Base-by-base conservation (phyloP, 2,113 vertebrate species). In the Manacus vitellinus region DNA sequence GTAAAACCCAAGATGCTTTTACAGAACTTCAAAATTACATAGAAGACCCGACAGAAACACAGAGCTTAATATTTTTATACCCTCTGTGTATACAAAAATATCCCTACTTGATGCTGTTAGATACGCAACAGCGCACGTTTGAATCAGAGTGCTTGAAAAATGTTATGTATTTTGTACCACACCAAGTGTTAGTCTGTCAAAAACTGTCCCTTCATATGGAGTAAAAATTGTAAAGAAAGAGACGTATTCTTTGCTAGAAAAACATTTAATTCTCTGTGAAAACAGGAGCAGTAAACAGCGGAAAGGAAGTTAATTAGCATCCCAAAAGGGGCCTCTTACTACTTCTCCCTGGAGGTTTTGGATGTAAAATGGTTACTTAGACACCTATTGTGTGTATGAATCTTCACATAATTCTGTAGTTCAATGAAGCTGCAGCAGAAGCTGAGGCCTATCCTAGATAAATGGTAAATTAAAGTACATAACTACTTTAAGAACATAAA, bases 251-350 rank as follows among this genome's bases (percentile, higher is more conserved):
- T 75, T 76, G 68, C 66, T 87, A 87, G 73, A 84, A 91, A 93
- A 93, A 70, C 68, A 73, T 44, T 72, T 85, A 86, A 94, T 59
- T 91, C 76, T 70, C 80, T 79, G n/a, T 81, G 92, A 95, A 95
- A 81, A 88, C 49, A 94, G 77, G 8, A 92, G 86, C 80, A 79
- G 95, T 85, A 94, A 97, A 95, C 94, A 96, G 70, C 82, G 73
- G 92, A 95, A 95, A 95, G 94, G 83, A 95, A 96, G 94, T 79
- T 96, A 97, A 96, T 97, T 96, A 96, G 87, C 92, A 96, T 96
- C 89, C 94, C 95, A 95, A 96, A 96, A 89, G 95, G 16, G 54
- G 70, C 70, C 70, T 95, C 88, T 92, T 84, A 87, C 80, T 82
- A 82, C 51, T 93, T 85, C 33, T 93, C 91, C 85, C 76, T 28